A percentile compares a stretch with the other conserved stretches of the same genome.
Evolutionary conservation across 2,888 invertebrate genomes (phyloP).

Genomic region (Acrobasis consociella): DNA sequence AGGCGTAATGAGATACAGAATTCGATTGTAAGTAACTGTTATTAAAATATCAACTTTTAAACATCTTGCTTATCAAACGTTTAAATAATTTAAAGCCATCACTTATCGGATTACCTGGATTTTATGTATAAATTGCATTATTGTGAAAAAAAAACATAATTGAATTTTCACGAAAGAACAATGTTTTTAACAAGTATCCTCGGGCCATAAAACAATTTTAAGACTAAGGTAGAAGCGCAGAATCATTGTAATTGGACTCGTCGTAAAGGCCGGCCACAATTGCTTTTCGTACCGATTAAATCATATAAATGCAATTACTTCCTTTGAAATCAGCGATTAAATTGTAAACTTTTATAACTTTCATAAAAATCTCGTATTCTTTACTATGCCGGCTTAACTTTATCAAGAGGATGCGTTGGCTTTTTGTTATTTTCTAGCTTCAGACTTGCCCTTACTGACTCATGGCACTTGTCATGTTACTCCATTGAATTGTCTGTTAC

Average conservation of each 20-base stretch:
- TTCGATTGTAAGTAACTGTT: no score
- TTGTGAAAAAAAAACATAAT: neutral
- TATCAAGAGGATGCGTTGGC: neutral
- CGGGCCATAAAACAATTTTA: conserved; percentile 16
- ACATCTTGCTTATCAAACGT: neutral
- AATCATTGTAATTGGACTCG: conserved; percentile 27
- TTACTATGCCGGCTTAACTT: conserved; percentile 7
- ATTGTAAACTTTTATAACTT: conserved; percentile 28
- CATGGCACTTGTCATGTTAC: neutral
- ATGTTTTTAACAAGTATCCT: neutral
- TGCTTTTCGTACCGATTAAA: conserved; percentile 29
- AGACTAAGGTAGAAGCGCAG: conserved; percentile 24
- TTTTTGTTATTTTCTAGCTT: conserved; percentile 1
- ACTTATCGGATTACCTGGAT: neutral
- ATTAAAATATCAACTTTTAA: neutral
- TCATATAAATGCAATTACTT: conserved; percentile 30
- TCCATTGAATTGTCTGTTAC: neutral
- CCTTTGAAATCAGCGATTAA: conserved; percentile 27
- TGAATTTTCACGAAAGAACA: conserved; percentile 9
- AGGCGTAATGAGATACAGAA: no score
- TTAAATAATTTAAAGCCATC: neutral
- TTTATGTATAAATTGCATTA: neutral
- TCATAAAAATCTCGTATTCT: conserved; percentile 21
- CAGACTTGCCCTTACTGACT: neutral
- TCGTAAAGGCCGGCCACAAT: conserved; percentile 29